phyloP scores from a whole-genome alignment of 2,888 invertebrate species.

The Oscheius sp. region DNA sequence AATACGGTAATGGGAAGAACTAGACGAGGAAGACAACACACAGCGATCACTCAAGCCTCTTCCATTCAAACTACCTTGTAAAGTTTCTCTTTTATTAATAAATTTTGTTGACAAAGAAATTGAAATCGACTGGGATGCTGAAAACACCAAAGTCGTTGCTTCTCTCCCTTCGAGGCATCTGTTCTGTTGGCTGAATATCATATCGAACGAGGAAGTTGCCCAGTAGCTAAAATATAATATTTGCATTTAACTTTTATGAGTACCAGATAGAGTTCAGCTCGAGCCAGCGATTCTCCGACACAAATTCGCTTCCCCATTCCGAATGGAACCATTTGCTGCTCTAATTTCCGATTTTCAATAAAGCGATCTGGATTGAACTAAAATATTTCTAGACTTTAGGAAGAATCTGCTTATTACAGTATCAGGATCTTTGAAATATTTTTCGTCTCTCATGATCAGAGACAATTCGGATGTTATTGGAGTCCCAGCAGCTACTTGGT shows the following conservation, averaged over 20 bases:
- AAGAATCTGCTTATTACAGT: background rate
- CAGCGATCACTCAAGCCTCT: background rate
- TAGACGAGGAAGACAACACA: no score
- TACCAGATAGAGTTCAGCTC: constrained; percentile 10
- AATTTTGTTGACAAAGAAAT: background rate
- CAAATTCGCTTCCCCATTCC: constrained; percentile 12
- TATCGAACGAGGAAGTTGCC: constrained; percentile 5
- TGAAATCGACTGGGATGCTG: background rate
- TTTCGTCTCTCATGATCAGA: constrained; percentile 40
- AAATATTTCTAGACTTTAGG: background rate
- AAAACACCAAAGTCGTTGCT: background rate
- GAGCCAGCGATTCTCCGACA: constrained; percentile 10
- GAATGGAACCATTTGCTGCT: constrained; percentile 14
- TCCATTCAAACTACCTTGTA: background rate
- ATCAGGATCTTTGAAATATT: constrained; percentile 30
- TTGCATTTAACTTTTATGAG: background rate
- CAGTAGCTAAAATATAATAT: background rate
- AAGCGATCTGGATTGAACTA: constrained; percentile 12
- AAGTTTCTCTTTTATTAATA: background rate
- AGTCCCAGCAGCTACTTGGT: constrained; percentile 32
- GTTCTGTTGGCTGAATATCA: background rate
- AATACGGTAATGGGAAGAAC: no score
- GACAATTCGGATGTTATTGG: constrained; percentile 36
- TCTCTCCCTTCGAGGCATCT: background rate
- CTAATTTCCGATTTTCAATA: constrained; percentile 1